These are phyloP conservation scores for Thymelicus lineola DNA, from an alignment of 2,888 invertebrate genomes.

Conservation along the genomic window DNA sequence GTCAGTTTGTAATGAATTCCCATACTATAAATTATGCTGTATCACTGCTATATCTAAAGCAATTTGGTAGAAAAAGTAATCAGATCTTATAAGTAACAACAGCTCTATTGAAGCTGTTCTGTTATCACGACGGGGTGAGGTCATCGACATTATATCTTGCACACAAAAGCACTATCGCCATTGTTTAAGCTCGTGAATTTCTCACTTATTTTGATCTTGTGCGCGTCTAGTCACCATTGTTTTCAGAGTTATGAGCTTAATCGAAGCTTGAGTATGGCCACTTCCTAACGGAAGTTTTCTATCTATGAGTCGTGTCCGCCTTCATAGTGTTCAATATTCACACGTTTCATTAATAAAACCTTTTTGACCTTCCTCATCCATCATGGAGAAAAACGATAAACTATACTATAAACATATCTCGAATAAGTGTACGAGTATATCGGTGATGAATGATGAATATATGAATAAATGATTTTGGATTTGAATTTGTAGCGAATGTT, in stretches of 20 bases:
- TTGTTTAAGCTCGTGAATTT: constrained; percentile 43
- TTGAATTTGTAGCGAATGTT: too few relatives aligned
- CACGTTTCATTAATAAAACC: too few relatives aligned
- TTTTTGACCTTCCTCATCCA: too few relatives aligned
- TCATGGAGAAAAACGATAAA: too few relatives aligned
- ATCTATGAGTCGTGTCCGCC: not conserved
- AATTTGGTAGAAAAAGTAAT: constrained; percentile 22
- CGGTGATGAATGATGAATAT: too few relatives aligned
- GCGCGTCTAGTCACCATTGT: constrained; percentile 38
- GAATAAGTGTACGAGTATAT: too few relatives aligned
- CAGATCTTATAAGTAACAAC: constrained; percentile 19
- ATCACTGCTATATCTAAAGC: constrained; percentile 18
- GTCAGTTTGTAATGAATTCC: constrained; percentile 19
- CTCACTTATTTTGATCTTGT: constrained; percentile 36
- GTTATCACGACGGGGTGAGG: constrained; percentile 27
- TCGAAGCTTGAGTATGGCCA: constrained; percentile 1
- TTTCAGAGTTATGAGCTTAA: constrained; percentile 30
- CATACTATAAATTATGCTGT: constrained; percentile 23
- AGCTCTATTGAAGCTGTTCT: constrained; percentile 22
- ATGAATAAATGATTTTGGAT: too few relatives aligned
- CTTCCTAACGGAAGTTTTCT: constrained; percentile 5
- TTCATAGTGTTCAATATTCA: too few relatives aligned
- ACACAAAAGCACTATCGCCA: constrained; percentile 39
- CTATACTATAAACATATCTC: too few relatives aligned
- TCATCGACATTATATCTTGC: constrained; percentile 37